Evolutionary conservation across 1,140 invertebrate genomes (phyloP).

Genomic region (Heliconius nattereri): DNA sequence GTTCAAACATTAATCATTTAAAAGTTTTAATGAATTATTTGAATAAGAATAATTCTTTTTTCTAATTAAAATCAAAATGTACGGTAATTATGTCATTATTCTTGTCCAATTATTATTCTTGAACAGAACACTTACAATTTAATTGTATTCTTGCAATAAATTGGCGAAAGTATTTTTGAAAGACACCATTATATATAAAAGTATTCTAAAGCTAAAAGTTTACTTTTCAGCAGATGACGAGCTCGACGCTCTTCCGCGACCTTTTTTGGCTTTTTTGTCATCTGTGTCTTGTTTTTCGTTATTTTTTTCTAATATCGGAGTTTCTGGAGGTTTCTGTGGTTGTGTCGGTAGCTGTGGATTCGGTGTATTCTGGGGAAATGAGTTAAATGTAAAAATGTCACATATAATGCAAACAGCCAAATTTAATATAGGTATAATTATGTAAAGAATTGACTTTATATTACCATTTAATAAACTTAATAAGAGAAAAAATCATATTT

Average conservation of each 20-base stretch:
- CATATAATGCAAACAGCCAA: no score
- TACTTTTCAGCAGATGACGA: slow-evolving; percentile 74
- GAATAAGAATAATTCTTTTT: no score
- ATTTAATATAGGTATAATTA: no score
- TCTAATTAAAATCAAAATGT: no score
- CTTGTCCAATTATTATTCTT: not conserved
- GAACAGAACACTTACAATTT: not conserved
- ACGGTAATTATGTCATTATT: not conserved
- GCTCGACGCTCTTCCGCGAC: slow-evolving; percentile 66
- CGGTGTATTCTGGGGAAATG: slow-evolving; percentile 48
- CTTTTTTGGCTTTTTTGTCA: slow-evolving; percentile 65
- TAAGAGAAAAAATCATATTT: no score
- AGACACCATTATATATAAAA: not conserved
- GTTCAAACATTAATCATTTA: no score
- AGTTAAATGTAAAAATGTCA: no score
- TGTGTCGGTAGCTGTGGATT: slow-evolving; percentile 45
- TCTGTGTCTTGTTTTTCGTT: slow-evolving; percentile 53
- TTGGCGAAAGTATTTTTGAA: not conserved
- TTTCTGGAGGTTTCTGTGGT: slow-evolving; percentile 45
- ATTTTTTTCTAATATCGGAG: slow-evolving; percentile 36
- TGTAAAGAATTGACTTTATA: no score
- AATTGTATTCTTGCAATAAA: not conserved
- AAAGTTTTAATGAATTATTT: no score
- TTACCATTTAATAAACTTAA: no score
- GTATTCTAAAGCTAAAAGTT: no score